Evolutionary conservation across 1,140 invertebrate genomes (phyloP).

Genomic region (Drosophila erecta): DNA sequence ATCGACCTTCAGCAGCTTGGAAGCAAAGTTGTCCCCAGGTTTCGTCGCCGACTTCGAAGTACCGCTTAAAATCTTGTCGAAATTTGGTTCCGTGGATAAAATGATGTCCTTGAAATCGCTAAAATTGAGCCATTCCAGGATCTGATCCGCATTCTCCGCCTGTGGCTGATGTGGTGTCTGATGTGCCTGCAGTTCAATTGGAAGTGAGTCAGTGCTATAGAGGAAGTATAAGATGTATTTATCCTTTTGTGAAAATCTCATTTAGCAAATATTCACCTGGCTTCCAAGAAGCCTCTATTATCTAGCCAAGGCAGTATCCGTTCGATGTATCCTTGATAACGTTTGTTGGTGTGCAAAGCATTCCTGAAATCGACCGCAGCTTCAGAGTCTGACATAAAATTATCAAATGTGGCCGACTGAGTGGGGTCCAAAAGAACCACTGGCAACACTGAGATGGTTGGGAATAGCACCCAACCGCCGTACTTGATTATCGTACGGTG

Average conservation of each 20-base stretch:
- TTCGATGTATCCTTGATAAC: constrained; percentile 53
- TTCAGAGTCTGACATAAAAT: constrained; percentile 49
- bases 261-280: constrained; percentile 24
- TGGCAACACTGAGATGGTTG: constrained; percentile 51
- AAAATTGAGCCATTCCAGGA: constrained; percentile 39
- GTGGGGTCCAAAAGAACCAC: constrained; percentile 64
- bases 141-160: neutral
- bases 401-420: constrained; percentile 59
- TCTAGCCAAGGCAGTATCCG: constrained; percentile 70
- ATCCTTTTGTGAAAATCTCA: too few relatives aligned
- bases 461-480: constrained; percentile 36
- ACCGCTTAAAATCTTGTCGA: constrained; percentile 38
- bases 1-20: constrained; percentile 31
- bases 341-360: constrained; percentile 50
- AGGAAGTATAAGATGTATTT: neutral
- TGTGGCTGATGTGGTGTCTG: neutral
- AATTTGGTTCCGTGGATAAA: constrained; percentile 26
- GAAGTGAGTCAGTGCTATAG: neutral
- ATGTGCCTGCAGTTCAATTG: neutral
- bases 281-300: constrained; percentile 63
- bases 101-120: constrained; percentile 42
- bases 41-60: constrained; percentile 40
- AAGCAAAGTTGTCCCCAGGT: constrained; percentile 51
- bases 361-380: constrained; percentile 48
- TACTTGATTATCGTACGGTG: constrained; percentile 58